These are phyloP conservation scores for Grallaria varia DNA, from an alignment of 2,113 vertebrate genomes.

Conservation along the genomic window DNA sequence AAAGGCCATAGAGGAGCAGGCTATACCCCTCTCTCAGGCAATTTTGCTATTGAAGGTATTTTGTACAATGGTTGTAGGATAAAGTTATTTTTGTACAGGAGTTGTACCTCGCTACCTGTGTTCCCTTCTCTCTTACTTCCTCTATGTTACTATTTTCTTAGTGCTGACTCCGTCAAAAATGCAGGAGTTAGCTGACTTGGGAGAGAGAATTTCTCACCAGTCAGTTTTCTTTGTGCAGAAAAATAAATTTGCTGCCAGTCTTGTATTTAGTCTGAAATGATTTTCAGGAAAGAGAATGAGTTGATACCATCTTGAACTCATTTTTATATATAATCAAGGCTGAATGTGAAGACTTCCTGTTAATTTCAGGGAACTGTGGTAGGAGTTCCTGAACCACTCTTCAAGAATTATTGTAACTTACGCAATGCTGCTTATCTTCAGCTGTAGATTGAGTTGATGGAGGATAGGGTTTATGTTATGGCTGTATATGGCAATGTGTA, in stretches of 20 bases:
- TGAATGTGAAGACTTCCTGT: accelerated
- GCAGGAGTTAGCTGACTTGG: not conserved
- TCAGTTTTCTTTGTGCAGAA: not conserved
- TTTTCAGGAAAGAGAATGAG: not conserved
- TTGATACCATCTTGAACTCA: not conserved
- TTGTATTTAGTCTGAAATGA: not conserved
- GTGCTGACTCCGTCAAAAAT: not conserved
- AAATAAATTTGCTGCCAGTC: not conserved
- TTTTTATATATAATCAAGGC: not conserved
- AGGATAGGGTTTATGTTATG: not conserved
- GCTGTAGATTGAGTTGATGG: not conserved
- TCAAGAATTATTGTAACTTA: not conserved
- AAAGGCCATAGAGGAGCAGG: not conserved
- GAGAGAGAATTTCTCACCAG: not conserved
- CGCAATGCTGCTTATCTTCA: not conserved
- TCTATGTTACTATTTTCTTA: not conserved
- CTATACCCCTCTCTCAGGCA: not conserved
- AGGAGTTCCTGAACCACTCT: not conserved
- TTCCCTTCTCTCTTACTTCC: not conserved
- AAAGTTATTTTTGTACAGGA: not conserved
- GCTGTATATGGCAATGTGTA: not conserved
- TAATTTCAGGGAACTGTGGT: not conserved
- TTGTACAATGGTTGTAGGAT: not conserved
- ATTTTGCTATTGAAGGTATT: not conserved
- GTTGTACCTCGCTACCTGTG: not conserved